Percentiles rank a stretch among this genome's conserved stretches.
Conservation (phyloP, 2,797 vertebrate species). For the Mormyrus proboscirostris region DNA sequence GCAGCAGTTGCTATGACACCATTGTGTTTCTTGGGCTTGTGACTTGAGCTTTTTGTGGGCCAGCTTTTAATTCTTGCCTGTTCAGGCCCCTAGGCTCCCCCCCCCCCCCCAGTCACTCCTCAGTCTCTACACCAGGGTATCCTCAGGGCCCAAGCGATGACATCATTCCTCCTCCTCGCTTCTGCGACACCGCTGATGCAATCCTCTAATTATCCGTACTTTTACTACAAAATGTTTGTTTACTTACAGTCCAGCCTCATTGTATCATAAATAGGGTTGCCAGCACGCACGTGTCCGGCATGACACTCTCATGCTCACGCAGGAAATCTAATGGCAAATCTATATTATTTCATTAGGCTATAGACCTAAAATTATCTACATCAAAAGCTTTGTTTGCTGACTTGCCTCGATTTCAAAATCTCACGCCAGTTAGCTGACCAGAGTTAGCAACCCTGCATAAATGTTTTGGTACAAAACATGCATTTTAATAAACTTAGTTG, state of each 20-base stretch:
- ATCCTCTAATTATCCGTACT: not conserved
- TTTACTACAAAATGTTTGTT: not conserved
- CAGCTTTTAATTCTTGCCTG: conserved; percentile 7
- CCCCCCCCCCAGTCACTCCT: not conserved
- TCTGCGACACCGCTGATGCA: not conserved
- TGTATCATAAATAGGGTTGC: not conserved
- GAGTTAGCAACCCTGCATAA: not conserved
- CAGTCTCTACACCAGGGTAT: not conserved
- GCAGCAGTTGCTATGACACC: conserved; percentile 20
- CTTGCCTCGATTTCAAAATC: not conserved
- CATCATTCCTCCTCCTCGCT: not conserved
- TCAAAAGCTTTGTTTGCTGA: not conserved
- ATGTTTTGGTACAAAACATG: not conserved
- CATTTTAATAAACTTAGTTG: not conserved
- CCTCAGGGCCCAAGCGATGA: not conserved
- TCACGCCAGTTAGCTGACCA: not conserved
- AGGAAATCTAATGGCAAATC: not conserved
- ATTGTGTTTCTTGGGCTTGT: conserved; percentile 1
- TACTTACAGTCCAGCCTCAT: not conserved
- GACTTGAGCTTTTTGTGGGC: not conserved
- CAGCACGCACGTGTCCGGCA: not conserved
- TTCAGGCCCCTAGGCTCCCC: not conserved
- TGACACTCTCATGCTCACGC: not conserved
- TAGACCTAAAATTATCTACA: not conserved
- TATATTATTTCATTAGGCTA: not conserved